Base-by-base conservation (phyloP, 2,113 vertebrate genomes). In the Astatotilapia flaviijosephi region DNA sequence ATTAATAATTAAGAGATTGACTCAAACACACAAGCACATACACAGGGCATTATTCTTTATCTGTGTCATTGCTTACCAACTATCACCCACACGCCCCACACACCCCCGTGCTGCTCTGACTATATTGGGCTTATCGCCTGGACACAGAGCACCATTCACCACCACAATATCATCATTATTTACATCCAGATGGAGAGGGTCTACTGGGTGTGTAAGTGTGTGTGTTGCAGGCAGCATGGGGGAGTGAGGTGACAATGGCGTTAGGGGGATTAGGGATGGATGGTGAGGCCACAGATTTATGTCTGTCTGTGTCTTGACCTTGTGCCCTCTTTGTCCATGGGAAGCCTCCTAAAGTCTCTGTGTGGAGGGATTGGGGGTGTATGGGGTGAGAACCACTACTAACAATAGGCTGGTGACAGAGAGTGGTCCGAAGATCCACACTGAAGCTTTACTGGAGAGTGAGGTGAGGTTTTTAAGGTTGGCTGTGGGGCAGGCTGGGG, bases 101-200 rank as follows among this genome's bases (percentile, higher is more conserved):
- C 60, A 2, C 28, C 23, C 51, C 60, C 4, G 83, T 73, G 47
- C 58, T 23, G 75, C 89, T 93, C 88, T 84, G 91, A 93, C 94
- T 96, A 89, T 95, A 93, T 94, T 90, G 90, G 88, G 82, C 94
- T 96, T 96, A 96, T 96, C 95, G 37, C 93, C 93, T 81, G 86
- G 94, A 95, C 95, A 93, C 96, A 96, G 95, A 80, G 84, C 80
- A 84, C 85, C 80, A 88, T 94, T 95, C 92, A 90, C 83, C 84
- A 88, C 75, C 90, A 94, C 94, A 93, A 89, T 93, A 91, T 95
- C 86, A 84, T 93, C 93, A 94, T 96, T 95, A 95, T 94, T 95
- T 95, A 95, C 89, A 92, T 93, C 90, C 92, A 94, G 94, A 94
- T 92, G 92, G 94, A 95, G 94, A 85, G 84, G 82, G 82, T 82